A percentile compares a stretch with the other conserved stretches of the same genome.
These are phyloP conservation scores for Girardinichthys multiradiatus DNA, from an alignment of 2,113 vertebrate genomes.

Conservation along the genomic window DNA sequence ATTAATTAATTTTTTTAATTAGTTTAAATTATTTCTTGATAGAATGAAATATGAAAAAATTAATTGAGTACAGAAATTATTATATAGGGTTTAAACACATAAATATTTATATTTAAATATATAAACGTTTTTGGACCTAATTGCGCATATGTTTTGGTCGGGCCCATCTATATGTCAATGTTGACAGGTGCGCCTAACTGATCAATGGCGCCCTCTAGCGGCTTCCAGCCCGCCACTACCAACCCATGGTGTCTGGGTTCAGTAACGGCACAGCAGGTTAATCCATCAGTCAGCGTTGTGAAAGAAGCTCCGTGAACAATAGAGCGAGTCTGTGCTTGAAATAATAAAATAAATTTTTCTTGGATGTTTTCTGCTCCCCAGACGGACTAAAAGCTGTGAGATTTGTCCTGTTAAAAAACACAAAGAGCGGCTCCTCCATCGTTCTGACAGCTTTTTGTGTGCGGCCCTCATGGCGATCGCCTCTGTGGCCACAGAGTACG, in stretches of 20 bases:
- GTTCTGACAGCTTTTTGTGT: slow-evolving; percentile 39
- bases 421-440: background rate
- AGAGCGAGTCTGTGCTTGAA: background rate
- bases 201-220: slow-evolving; percentile 11
- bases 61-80: no score
- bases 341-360: background rate
- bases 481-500: slow-evolving; percentile 93
- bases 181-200: background rate
- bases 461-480: slow-evolving; percentile 89
- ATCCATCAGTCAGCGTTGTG: slow-evolving; percentile 3
- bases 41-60: background rate
- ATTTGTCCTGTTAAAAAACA: background rate
- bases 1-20: background rate
- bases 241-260: background rate
- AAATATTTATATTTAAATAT: no score
- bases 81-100: background rate
- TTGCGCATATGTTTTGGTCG: no score
- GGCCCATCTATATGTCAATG: no score
- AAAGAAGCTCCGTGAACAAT: slow-evolving; percentile 17
- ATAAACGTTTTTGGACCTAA: no score
- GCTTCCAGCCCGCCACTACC: background rate
- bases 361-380: background rate
- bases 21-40: background rate
- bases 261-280: slow-evolving; percentile 41
- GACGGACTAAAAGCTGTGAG: background rate